A percentile compares a stretch with the other conserved stretches of the same genome.
Conservation (phyloP, 2,888 invertebrate genomes). For the Apamea crenata region DNA sequence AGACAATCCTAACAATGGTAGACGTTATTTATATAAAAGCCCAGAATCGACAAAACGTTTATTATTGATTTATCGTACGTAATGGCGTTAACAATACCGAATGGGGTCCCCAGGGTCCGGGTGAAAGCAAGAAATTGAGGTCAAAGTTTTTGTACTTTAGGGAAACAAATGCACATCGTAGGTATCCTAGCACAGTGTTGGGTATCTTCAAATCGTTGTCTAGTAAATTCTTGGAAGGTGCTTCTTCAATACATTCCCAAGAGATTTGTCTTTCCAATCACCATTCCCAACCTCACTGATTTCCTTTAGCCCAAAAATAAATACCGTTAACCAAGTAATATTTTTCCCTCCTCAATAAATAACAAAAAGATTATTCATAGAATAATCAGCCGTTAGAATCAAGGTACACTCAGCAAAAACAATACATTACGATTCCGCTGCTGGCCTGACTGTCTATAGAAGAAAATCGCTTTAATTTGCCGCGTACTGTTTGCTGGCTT, state of each 20-base stretch:
- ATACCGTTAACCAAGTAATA: conserved; percentile 21
- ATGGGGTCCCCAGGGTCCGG: not conserved
- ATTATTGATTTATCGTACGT: conserved; percentile 44
- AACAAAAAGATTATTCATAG: conserved; percentile 58
- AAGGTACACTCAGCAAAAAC: conserved; percentile 62
- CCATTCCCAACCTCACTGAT: not conserved
- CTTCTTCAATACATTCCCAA: not conserved
- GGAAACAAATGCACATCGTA: conserved; percentile 22
- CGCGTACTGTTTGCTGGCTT: conserved; percentile 76
- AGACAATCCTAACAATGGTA: conserved; percentile 14
- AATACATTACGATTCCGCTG: conserved; percentile 63
- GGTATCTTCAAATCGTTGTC: not conserved
- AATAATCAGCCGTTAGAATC: conserved; percentile 58
- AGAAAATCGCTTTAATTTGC: conserved; percentile 82
- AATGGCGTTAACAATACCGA: conserved; percentile 32
- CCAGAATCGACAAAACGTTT: conserved; percentile 30
- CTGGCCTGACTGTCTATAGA: conserved; percentile 53
- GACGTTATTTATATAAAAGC: conserved; percentile 33
- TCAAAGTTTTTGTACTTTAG: conserved; percentile 6
- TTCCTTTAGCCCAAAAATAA: not conserved
- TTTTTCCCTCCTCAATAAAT: conserved; percentile 30
- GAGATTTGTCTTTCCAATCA: not conserved
- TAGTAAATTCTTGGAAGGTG: not conserved
- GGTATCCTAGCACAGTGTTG: not conserved
- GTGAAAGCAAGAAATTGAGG: conserved; percentile 10